phyloP scores from a whole-genome alignment of 2,113 vertebrate species.

The Oostethus manadensis region DNA sequence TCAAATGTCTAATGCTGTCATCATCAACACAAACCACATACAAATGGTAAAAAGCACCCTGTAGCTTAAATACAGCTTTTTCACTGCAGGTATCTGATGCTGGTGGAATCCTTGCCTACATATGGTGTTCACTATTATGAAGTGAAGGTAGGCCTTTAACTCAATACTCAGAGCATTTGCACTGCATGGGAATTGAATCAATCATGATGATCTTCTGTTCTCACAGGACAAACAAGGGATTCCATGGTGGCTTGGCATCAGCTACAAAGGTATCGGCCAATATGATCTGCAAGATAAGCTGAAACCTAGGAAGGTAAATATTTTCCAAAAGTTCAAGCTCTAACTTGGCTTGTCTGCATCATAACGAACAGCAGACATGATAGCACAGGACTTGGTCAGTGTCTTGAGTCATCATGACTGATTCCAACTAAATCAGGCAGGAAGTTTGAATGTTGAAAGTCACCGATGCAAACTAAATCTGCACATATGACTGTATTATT shows the following conservation, averaged over 20 bases:
- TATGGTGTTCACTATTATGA: conserved; percentile 98
- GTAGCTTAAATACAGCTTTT: conserved; percentile 27
- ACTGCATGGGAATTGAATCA: conserved; percentile 16
- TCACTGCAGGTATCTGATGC: conserved; percentile 89
- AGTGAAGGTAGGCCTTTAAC: conserved; percentile 84
- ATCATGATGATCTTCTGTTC: background rate
- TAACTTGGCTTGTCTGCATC: conserved; percentile 17
- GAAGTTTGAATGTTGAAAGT: background rate
- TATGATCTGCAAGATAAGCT: conserved; percentile 97
- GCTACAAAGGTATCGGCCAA: conserved; percentile 98
- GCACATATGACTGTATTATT: background rate
- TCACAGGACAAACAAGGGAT: conserved; percentile 96
- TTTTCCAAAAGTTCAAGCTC: background rate
- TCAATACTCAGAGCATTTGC: background rate
- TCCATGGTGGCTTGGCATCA: conserved; percentile 98
- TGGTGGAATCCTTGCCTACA: conserved; percentile 93
- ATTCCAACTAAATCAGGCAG: conserved; percentile 1
- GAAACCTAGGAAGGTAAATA: conserved; percentile 80
- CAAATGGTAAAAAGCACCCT: conserved; percentile 10
- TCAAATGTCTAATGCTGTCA: background rate
- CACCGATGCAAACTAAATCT: background rate
- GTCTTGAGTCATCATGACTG: conserved; percentile 40
- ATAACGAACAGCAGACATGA: conserved; percentile 5
- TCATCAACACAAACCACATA: conserved; percentile 16
- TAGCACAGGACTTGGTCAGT: conserved; percentile 4